phyloP scores from a whole-genome alignment of 2,888 invertebrate species.

The Dromius quadrimaculatus region DNA sequence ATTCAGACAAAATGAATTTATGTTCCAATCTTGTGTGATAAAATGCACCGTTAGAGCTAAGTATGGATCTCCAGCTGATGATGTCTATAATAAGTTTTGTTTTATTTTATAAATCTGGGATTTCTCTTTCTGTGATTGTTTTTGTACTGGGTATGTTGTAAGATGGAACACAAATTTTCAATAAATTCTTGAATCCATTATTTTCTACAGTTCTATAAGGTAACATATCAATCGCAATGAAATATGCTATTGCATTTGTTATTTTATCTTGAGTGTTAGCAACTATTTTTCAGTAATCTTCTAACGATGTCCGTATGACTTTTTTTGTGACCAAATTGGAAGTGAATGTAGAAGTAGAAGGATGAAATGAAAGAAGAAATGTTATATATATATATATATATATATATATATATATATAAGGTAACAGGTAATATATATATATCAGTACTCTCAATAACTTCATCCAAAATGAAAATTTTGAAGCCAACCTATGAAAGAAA shows the following conservation, averaged over 20 bases:
- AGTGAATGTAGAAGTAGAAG: not conserved
- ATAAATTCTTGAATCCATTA: not conserved
- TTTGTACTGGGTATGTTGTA: too few species aligned
- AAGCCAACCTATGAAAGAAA: too few species aligned
- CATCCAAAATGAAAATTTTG: too few species aligned
- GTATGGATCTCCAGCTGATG: not conserved
- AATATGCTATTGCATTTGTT: slow-evolving; percentile 5
- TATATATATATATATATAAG: too few species aligned
- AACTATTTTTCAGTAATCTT: not conserved
- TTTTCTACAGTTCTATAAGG: not conserved
- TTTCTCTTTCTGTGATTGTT: too few species aligned
- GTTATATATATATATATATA: too few species aligned
- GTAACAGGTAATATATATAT: too few species aligned
- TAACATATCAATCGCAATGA: not conserved
- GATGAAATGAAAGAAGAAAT: too few species aligned
- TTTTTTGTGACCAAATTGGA: not conserved
- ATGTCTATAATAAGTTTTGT: too few species aligned
- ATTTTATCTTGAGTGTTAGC: not conserved
- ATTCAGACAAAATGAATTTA: not conserved
- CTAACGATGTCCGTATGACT: not conserved
- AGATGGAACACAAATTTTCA: not conserved
- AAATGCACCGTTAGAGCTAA: not conserved
- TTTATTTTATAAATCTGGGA: too few species aligned
- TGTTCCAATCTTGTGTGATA: not conserved
- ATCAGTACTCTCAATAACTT: too few species aligned